Percentiles rank a stretch among this genome's conserved stretches.
These are phyloP conservation scores for Leptopterna dolabrata DNA, from an alignment of 2,888 invertebrate species.

Conservation along the genomic window DNA sequence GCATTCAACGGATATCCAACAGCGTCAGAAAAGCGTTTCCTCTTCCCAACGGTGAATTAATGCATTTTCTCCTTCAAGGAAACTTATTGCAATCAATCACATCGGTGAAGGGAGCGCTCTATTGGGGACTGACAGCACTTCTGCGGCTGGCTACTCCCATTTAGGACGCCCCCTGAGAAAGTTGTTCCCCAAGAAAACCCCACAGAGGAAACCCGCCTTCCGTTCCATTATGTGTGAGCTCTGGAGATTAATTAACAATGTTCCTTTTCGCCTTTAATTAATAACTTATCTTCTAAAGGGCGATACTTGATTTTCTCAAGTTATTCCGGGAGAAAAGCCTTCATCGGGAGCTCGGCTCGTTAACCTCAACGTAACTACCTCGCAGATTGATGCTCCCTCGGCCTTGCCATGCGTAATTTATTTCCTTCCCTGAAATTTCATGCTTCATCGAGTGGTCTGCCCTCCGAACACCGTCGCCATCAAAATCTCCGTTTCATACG, in stretches of 20 bases:
- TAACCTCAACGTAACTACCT: not conserved
- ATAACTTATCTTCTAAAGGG: conserved; percentile 7
- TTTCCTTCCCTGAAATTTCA: not conserved
- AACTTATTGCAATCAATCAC: conserved; percentile 2
- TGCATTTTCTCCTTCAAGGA: not conserved
- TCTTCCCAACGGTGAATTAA: not conserved
- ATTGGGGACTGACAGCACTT: conserved; percentile 3
- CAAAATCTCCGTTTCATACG: not conserved
- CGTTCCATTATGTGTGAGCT: not conserved
- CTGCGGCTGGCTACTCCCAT: conserved; percentile 3
- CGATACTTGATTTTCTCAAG: conserved; percentile 3
- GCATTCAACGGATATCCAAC: not conserved
- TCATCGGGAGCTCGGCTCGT: conserved; percentile 3
- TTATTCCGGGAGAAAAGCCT: not conserved
- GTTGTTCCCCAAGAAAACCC: conserved; percentile 4
- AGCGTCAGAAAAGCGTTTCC: not conserved
- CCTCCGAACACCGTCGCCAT: not conserved
- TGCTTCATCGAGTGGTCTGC: not conserved
- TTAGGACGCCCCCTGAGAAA: not conserved
- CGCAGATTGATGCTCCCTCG: conserved; percentile 6
- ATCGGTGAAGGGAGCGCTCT: not conserved
- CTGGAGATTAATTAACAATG: conserved; percentile 3
- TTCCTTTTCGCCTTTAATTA: conserved; percentile 11
- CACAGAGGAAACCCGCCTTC: not conserved
- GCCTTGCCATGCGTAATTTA: not conserved